Conservation (phyloP, 2,888 invertebrate species). For the Tipula unca region DNA sequence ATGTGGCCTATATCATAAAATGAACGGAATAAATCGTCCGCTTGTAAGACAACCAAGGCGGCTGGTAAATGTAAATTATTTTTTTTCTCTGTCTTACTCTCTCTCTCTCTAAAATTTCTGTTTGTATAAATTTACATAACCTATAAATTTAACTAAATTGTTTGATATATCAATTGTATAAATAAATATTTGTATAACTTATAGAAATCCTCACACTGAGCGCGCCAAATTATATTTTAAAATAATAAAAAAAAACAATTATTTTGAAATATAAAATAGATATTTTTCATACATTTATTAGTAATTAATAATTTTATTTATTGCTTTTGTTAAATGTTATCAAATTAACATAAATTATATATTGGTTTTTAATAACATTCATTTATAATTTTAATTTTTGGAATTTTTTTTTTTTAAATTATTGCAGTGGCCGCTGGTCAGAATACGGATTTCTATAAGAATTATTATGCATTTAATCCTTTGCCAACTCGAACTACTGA, state of each 20-base stretch:
- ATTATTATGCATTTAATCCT: slow-evolving; percentile 62
- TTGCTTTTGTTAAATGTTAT: background rate
- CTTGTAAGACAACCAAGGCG: slow-evolving; percentile 85
- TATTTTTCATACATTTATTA: background rate
- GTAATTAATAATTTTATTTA: background rate
- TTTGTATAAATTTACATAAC: slow-evolving; percentile 9
- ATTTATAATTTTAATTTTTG: slow-evolving; percentile 20
- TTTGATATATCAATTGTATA: background rate
- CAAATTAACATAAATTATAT: background rate
- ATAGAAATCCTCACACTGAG: slow-evolving; percentile 18
- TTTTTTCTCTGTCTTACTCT: background rate
- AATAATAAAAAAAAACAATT: background rate
- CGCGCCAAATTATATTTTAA: background rate
- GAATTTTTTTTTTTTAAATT: slow-evolving; percentile 30
- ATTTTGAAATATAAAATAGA: background rate
- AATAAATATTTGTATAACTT: background rate
- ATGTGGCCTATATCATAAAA: slow-evolving; percentile 96
- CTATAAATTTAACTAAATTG: background rate
- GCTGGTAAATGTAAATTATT: slow-evolving; percentile 54
- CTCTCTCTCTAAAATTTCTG: background rate
- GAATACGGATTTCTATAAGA: slow-evolving; percentile 78
- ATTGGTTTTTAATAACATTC: background rate
- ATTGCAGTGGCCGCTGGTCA: slow-evolving; percentile 78
- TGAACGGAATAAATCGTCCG: slow-evolving; percentile 91
- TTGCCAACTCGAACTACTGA: slow-evolving; percentile 48